phyloP scores from a whole-genome alignment of 1,140 invertebrate genomes.

The Drosophila rhopaloa region DNA sequence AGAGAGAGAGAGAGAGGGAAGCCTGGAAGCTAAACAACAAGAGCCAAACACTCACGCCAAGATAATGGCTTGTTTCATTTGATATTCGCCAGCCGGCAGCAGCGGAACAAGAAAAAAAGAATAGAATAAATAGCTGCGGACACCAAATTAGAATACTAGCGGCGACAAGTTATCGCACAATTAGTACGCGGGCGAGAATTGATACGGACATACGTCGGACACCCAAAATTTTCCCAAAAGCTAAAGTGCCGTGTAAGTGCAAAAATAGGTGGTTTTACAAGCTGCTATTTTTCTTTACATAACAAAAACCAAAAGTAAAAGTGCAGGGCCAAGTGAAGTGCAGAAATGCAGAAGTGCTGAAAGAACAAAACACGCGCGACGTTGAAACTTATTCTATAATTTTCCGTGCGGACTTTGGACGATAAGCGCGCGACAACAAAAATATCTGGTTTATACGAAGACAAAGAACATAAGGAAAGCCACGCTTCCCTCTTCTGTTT shows the following conservation, averaged over 20 bases:
- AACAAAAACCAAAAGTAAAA: slow-evolving; percentile 35
- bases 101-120: slow-evolving; percentile 7
- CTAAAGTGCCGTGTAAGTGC: slow-evolving; percentile 56
- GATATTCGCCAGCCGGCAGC: slow-evolving; percentile 70
- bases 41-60: slow-evolving; percentile 34
- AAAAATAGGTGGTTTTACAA: slow-evolving; percentile 13
- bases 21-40: slow-evolving; percentile 63
- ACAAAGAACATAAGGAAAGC: slow-evolving; percentile 76
- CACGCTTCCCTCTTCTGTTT: slow-evolving; percentile 55
- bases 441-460: slow-evolving; percentile 41
- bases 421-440: slow-evolving; percentile 64
- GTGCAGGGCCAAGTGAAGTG: slow-evolving; percentile 21
- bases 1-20: slow-evolving; percentile 9
- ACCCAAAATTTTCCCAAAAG: slow-evolving; percentile 20
- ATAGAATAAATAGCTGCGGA: slow-evolving; percentile 9
- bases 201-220: slow-evolving; percentile 20
- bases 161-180: slow-evolving; percentile 65
- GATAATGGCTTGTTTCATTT: slow-evolving; percentile 66
- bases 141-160: slow-evolving; percentile 64
- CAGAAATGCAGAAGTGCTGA: slow-evolving; percentile 20
- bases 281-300: slow-evolving; percentile 54
- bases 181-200: slow-evolving; percentile 61
- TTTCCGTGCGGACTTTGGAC: slow-evolving; percentile 76
- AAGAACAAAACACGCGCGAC: slow-evolving; percentile 41
- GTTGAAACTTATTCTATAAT: slow-evolving; percentile 36